Conservation (phyloP, 2,113 vertebrate species). For the Dolichotis patagonum region DNA sequence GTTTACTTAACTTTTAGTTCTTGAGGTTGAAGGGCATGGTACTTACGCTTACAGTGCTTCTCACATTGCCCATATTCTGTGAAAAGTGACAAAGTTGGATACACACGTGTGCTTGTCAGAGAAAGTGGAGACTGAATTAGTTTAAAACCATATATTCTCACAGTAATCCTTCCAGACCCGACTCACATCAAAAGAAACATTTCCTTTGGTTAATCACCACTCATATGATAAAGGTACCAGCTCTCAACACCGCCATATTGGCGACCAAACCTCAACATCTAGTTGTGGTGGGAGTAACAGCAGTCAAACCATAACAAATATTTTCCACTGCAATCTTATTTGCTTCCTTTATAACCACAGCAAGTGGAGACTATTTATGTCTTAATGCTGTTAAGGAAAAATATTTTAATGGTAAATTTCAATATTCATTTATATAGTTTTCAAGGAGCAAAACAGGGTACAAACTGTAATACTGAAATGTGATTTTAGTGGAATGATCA, state of each 20-base stretch:
- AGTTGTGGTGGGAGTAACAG: neutral
- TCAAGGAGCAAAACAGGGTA: neutral
- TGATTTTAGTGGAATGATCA: neutral
- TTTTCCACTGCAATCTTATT: neutral
- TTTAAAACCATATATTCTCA: neutral
- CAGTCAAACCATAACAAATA: neutral
- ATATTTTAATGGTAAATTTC: neutral
- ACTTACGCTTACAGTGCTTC: accelerated
- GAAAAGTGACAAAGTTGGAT: neutral
- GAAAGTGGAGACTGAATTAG: neutral
- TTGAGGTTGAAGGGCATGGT: too few relatives aligned
- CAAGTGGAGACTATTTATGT: neutral
- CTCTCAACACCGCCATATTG: neutral
- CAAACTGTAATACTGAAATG: neutral
- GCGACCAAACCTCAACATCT: neutral
- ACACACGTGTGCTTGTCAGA: neutral
- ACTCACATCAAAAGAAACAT: neutral
- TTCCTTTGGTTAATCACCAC: neutral
- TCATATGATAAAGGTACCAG: neutral
- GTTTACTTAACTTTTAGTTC: neutral
- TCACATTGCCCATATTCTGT: too few relatives aligned
- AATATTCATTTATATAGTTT: neutral
- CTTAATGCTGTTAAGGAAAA: neutral
- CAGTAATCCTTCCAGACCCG: neutral
- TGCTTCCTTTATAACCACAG: neutral